These are phyloP conservation scores for Cheirogaleus medius DNA, from an alignment of 2,113 vertebrate genomes.

Conservation along the genomic window DNA sequence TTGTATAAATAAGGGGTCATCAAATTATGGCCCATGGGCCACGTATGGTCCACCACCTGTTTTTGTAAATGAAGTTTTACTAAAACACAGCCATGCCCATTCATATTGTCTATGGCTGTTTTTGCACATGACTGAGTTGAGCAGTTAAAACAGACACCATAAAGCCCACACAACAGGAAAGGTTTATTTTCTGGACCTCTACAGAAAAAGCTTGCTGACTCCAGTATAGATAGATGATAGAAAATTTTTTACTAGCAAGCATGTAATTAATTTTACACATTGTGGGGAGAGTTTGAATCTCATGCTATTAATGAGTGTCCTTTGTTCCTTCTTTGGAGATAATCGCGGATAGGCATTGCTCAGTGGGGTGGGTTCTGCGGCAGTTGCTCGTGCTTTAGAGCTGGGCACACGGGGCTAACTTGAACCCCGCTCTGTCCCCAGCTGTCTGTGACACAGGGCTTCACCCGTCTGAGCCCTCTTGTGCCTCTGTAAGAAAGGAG, in stretches of 20 bases:
- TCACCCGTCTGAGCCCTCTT: neutral
- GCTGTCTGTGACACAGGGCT: neutral
- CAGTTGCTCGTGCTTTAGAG: neutral
- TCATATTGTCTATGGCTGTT: neutral
- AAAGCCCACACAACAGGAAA: neutral
- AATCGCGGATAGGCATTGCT: neutral
- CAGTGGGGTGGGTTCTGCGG: neutral
- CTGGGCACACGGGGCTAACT: rapidly evolving
- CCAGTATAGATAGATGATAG: neutral
- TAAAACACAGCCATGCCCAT: neutral
- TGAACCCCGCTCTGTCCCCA: neutral
- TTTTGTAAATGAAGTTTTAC: neutral
- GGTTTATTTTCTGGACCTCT: neutral
- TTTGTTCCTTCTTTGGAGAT: neutral
- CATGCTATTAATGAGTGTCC: neutral
- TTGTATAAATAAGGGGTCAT: neutral
- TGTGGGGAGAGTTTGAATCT: neutral
- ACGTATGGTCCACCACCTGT: no score
- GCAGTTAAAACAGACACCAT: neutral
- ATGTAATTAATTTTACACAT: neutral
- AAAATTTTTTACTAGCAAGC: neutral
- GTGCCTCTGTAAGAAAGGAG: neutral
- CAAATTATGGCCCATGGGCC: neutral
- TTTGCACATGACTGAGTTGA: neutral
- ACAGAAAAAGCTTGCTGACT: neutral